A percentile compares a stretch with the other conserved stretches of the same genome.
These are phyloP conservation scores for Rhinella marina DNA, from an alignment of 2,797 vertebrate genomes.

Conservation along the genomic window DNA sequence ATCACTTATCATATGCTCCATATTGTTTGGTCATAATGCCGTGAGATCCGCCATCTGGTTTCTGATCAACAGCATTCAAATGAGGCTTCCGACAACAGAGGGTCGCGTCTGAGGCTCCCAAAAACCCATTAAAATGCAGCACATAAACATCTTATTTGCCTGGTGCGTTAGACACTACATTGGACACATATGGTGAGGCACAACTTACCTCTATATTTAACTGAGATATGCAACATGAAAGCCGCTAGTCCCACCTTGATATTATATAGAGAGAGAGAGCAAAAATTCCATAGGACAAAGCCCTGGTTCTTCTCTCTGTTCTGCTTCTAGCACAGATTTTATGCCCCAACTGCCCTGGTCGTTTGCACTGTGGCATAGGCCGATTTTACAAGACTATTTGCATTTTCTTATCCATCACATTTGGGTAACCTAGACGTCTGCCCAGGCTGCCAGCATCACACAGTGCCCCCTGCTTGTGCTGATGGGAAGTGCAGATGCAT, in stretches of 20 bases:
- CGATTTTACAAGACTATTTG: neutral
- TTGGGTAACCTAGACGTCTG: neutral
- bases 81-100: conserved; percentile 42
- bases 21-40: conserved; percentile 49
- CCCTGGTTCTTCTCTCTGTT: neutral
- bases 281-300: neutral
- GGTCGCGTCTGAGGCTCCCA: conserved; percentile 18
- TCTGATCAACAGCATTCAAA: conserved; percentile 49
- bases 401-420: neutral
- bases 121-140: conserved; percentile 43
- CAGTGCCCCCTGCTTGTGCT: conserved; percentile 19
- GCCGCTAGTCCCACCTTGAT: no score
- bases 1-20: conserved; percentile 42
- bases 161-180: conserved; percentile 50
- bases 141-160: conserved; percentile 28
- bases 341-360: neutral
- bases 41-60: conserved; percentile 47
- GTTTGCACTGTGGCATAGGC: neutral
- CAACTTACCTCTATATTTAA: conserved; percentile 13
- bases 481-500: neutral
- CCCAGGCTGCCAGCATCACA: neutral
- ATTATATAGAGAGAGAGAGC: no score
- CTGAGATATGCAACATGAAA: neutral
- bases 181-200: conserved; percentile 40
- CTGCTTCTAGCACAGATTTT: neutral